Evolutionary conservation across 2,888 invertebrate species (phyloP).

Genomic region (Drosophila algonquin): DNA sequence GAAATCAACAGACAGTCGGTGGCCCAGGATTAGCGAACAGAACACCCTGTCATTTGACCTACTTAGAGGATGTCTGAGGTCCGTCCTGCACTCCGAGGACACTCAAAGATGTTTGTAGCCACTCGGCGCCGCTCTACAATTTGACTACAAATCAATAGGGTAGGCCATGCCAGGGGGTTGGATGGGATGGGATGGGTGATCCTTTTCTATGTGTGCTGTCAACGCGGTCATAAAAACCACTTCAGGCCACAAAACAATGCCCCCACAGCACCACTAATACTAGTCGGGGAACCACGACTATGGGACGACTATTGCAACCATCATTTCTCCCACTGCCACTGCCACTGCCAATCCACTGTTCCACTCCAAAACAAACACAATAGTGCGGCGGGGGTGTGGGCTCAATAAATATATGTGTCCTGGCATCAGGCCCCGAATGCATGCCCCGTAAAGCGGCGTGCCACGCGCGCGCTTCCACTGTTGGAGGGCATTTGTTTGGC

Average conservation of each 20-base stretch:
- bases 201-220: conserved; percentile 60
- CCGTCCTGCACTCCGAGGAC: not conserved
- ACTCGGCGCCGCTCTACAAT: conserved; percentile 73
- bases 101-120: conserved; percentile 42
- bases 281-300: conserved; percentile 1
- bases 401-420: conserved; percentile 56
- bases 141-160: conserved; percentile 78
- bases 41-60: conserved; percentile 47
- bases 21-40: not conserved
- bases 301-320: conserved; percentile 6
- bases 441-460: conserved; percentile 36
- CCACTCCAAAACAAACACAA: conserved; percentile 24
- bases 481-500: conserved; percentile 61
- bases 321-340: conserved; percentile 2
- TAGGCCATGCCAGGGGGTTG: conserved; percentile 1
- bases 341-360: not conserved
- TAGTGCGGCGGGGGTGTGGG: conserved; percentile 20
- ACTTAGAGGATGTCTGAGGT: conserved; percentile 41
- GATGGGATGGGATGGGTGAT: no score
- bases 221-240: conserved; percentile 70
- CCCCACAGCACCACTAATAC: conserved; percentile 1
- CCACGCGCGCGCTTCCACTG: conserved; percentile 64
- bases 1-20: conserved; percentile 50
- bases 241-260: conserved; percentile 61
- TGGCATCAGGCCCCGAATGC: conserved; percentile 66